phyloP scores from a whole-genome alignment of 2,113 vertebrate genomes.

The Microtus pennsylvanicus region DNA sequence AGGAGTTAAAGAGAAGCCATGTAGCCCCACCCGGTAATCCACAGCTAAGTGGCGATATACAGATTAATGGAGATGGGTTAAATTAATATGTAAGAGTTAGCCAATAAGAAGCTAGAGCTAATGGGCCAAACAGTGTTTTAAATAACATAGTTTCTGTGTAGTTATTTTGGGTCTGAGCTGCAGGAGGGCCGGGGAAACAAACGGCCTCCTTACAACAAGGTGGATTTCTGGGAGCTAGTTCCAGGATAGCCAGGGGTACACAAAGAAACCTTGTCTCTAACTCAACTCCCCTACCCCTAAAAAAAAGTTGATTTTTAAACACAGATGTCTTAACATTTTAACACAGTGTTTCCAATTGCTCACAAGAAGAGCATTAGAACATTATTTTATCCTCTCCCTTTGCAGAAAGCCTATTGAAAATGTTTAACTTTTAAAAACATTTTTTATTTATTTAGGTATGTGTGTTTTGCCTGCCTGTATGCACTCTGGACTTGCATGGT shows the following conservation, averaged over 20 bases:
- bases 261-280: background rate
- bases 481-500: background rate
- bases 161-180: too few species aligned
- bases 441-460: background rate
- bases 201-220: too few species aligned
- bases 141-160: too few species aligned
- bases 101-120: too few species aligned
- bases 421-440: background rate
- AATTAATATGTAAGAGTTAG: too few species aligned
- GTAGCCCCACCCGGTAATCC: too few species aligned
- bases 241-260: background rate
- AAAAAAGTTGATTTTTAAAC: background rate
- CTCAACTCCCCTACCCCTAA: background rate
- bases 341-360: background rate
- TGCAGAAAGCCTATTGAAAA: background rate
- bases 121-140: too few species aligned
- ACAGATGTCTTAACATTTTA: background rate
- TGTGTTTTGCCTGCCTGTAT: background rate
- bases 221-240: background rate
- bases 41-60: too few species aligned
- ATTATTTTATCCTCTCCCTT: too few species aligned
- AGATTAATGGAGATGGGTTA: too few species aligned
- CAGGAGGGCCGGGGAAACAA: too few species aligned
- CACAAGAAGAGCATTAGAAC: background rate
- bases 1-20: too few species aligned